Evolutionary conservation across 2,888 invertebrate species (phyloP), one percentile per base, ranked within the genome.

Genomic region (Panorpa germanica): DNA sequence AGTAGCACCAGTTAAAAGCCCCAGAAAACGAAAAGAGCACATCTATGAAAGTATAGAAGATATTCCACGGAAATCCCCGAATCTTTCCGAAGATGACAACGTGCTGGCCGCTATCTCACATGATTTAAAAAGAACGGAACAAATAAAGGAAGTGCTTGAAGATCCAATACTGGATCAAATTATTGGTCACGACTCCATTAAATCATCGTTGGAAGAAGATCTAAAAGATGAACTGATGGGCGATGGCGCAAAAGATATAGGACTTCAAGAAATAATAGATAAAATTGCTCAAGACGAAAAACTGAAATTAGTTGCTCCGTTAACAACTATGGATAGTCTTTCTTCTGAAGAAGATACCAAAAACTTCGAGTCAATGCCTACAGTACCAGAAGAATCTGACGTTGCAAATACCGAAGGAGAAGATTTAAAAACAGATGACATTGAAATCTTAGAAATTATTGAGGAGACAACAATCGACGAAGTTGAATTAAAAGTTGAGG

Each of bases 31-130:
- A 37, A 63, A 63, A 39, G 67, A 68, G 37, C 69, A 69, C 43
- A 63, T 67, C 34, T 69, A 69, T 38, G 69, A 69, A 50, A 69
- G 69, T 35, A 69, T 69, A 38, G 65, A 61, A 35, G 35, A 31
- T 24, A 31, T 35, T 13, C n/a, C n/a, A n/a, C n/a, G n/a, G n/a
- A n/a, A n/a, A n/a, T n/a, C n/a, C n/a, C n/a, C n/a, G n/a, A n/a
- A n/a, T n/a, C n/a, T n/a, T n/a, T n/a, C n/a, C n/a, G n/a, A n/a
- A n/a, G n/a, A n/a, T n/a, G n/a, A n/a, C n/a, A n/a, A n/a, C n/a
- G n/a, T n/a, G n/a, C n/a, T n/a, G n/a, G n/a, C n/a, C n/a, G n/a
- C n/a, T n/a, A n/a, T n/a, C n/a, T n/a, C n/a, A n/a, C n/a, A n/a
- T n/a, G n/a, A n/a, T n/a, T n/a, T n/a, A n/a, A n/a, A n/a, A n/a